Percentiles rank a stretch among this genome's conserved stretches.
phyloP scores from a whole-genome alignment of 2,888 invertebrate genomes.

The Tetramorium bicarinatum region DNA sequence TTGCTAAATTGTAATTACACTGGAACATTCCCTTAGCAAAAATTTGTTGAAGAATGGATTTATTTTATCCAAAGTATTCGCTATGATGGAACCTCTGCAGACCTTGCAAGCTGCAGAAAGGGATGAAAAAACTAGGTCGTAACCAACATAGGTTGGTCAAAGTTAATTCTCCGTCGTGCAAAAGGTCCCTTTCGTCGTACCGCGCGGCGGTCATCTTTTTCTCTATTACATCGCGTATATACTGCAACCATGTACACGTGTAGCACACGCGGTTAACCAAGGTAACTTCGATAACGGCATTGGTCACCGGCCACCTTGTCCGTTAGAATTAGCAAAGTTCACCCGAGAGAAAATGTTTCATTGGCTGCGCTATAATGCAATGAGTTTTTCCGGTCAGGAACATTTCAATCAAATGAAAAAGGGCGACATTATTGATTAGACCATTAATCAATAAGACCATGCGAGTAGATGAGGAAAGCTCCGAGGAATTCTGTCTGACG shows the following conservation, averaged over 20 bases:
- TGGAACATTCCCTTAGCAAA: neutral
- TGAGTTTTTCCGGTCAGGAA: neutral
- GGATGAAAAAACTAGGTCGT: conserved; percentile 26
- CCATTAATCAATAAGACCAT: conserved; percentile 30
- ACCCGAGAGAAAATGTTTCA: conserved; percentile 22
- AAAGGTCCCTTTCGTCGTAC: conserved; percentile 23
- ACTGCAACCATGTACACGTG: conserved; percentile 12
- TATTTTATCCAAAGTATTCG: conserved; percentile 1
- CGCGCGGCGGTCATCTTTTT: conserved; percentile 30
- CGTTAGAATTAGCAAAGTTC: conserved; percentile 34
- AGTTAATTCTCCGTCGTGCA: conserved; percentile 44
- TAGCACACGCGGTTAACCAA: conserved; percentile 35
- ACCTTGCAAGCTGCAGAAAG: neutral
- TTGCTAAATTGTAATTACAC: neutral
- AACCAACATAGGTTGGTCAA: conserved; percentile 26
- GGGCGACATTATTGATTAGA: neutral
- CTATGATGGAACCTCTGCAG: neutral
- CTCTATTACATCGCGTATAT: conserved; percentile 5
- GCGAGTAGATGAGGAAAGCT: neutral
- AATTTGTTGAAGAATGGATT: neutral
- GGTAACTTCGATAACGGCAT: conserved; percentile 47
- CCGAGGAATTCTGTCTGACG: conserved; percentile 6
- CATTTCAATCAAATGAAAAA: neutral
- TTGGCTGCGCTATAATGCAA: neutral
- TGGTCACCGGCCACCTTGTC: conserved; percentile 20